These are phyloP conservation scores for Proterorhinus semilunaris DNA, from an alignment of 2,113 vertebrate species.

Conservation along the genomic window DNA sequence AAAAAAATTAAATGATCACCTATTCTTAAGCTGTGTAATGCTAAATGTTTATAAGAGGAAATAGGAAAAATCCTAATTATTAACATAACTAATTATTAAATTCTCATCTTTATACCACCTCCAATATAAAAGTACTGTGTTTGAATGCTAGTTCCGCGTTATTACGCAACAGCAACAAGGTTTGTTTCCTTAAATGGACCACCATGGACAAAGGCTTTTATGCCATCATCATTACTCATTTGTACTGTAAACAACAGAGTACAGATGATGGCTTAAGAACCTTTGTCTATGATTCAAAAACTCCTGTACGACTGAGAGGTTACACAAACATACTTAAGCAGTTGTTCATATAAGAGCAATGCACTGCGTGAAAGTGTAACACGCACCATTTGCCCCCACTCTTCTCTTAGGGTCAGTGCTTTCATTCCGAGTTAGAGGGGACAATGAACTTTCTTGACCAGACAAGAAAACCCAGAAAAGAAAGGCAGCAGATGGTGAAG, in stretches of 20 bases:
- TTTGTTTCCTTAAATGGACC: not conserved
- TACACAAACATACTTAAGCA: not conserved
- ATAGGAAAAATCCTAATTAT: not conserved
- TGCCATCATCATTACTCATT: too few species aligned
- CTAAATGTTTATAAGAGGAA: conserved; percentile 13
- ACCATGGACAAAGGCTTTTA: not conserved
- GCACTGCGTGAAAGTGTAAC: not conserved
- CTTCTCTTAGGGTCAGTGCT: conserved; percentile 15
- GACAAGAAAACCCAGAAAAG: conserved; percentile 53
- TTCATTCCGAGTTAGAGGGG: conserved; percentile 25
- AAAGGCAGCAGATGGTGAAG: conserved; percentile 66
- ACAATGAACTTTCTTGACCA: conserved; percentile 62
- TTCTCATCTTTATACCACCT: not conserved
- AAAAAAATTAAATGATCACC: conserved; percentile 11
- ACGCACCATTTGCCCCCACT: conserved; percentile 26
- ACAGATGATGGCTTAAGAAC: too few species aligned
- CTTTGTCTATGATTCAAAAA: too few species aligned
- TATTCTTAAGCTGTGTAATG: conserved; percentile 46
- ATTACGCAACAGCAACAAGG: not conserved
- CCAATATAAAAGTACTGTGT: not conserved
- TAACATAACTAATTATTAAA: not conserved
- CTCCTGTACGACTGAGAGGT: too few species aligned
- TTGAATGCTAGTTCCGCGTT: not conserved
- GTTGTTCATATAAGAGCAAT: conserved; percentile 13
- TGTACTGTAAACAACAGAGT: too few species aligned